These are phyloP conservation scores for Stichopus chloronotus DNA, from an alignment of 35 echinoderm and acorn worm genomes.

Conservation along the genomic window DNA sequence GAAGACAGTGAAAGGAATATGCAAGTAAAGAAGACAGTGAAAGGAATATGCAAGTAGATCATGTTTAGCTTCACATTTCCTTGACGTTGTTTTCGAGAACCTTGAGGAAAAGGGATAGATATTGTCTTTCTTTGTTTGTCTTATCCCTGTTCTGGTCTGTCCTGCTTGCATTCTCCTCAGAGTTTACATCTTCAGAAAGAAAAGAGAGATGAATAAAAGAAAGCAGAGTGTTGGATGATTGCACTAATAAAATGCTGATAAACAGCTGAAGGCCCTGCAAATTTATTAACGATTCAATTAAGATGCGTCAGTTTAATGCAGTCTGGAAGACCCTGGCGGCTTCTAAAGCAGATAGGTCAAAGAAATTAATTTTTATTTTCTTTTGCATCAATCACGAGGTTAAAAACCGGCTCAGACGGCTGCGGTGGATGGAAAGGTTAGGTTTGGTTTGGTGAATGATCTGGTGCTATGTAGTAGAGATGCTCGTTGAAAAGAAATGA, in stretches of 20 bases:
- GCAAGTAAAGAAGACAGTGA: no score
- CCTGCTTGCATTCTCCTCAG: no score
- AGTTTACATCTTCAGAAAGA: no score
- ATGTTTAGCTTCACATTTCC: no score
- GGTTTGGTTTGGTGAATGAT: not conserved
- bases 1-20: no score
- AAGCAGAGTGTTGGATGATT: not conserved
- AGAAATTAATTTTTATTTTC: constrained; percentile 54
- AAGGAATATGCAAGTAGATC: no score
- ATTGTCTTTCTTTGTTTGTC: no score
- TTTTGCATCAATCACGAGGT: constrained; percentile 40
- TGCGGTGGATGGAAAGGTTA: not conserved
- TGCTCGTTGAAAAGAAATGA: not conserved
- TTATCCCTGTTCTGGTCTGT: no score
- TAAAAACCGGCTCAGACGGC: not conserved
- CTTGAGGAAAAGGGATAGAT: no score
- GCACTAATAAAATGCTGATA: constrained; percentile 21
- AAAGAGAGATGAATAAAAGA: no score
- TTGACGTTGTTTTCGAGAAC: no score
- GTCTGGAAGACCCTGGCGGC: constrained; percentile 3
- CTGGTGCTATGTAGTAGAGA: not conserved
- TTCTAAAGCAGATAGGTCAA: constrained; percentile 30
- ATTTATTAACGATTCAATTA: constrained; percentile 60
- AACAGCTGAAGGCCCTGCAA: constrained; percentile 51
- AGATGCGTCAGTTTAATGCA: not conserved